Evolutionary conservation across 1,140 invertebrate species (phyloP).

Genomic region (Ganaspis sp.): DNA sequence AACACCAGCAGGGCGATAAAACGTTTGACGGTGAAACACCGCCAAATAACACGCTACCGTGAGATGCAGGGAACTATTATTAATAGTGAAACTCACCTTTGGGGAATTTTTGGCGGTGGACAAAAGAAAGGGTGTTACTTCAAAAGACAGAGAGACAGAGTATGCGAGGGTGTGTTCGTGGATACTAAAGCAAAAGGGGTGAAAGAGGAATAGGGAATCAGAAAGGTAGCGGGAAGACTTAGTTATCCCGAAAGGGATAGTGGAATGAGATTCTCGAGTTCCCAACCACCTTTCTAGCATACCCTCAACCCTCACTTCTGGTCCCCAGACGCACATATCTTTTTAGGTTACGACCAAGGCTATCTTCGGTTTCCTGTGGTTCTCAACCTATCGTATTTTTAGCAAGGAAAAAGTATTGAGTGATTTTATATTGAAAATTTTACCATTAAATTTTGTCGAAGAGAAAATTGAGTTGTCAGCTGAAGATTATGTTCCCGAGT

Average conservation of each 20-base stretch:
- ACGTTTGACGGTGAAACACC: not conserved
- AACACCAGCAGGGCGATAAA: not conserved
- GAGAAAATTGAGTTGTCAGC: not conserved
- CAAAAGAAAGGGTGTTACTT: not conserved
- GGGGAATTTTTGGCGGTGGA: not conserved
- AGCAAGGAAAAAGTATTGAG: not conserved
- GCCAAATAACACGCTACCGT: slow-evolving; percentile 6
- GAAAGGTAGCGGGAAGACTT: slow-evolving; percentile 1
- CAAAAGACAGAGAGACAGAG: not conserved
- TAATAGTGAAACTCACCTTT: slow-evolving; percentile 8
- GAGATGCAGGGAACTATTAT: not conserved
- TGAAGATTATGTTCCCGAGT: not conserved
- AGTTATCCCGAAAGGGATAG: slow-evolving; percentile 29
- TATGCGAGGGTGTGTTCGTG: slow-evolving; percentile 11
- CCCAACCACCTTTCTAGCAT: not conserved
- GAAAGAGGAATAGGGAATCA: slow-evolving; percentile 25
- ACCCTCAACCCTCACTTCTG: not conserved
- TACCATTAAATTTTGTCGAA: not conserved
- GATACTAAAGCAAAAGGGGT: not conserved
- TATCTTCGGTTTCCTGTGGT: slow-evolving; percentile 18
- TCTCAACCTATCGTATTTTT: not conserved
- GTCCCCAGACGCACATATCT: slow-evolving; percentile 26
- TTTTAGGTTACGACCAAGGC: slow-evolving; percentile 18
- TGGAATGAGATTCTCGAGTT: slow-evolving; percentile 9
- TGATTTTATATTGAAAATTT: slow-evolving; percentile 5